A percentile compares a stretch with the other conserved stretches of the same genome.
phyloP scores from a whole-genome alignment of 2,113 vertebrate genomes.

The Dasyprocta punctata region DNA sequence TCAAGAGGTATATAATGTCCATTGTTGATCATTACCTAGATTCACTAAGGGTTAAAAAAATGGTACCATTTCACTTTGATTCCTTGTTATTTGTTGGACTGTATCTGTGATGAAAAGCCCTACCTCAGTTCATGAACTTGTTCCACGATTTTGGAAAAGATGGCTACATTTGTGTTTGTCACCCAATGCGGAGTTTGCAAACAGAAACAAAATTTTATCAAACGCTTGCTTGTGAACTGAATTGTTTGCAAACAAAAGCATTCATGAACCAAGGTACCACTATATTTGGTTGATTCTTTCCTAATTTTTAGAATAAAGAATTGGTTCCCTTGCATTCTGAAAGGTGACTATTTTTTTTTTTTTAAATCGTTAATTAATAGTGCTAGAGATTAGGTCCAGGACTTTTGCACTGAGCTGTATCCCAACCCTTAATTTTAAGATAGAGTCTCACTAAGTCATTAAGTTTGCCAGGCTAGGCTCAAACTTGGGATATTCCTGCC shows the following conservation, averaged over 20 bases:
- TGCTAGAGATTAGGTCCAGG: background rate
- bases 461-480: background rate
- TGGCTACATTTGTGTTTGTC: background rate
- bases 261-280: background rate
- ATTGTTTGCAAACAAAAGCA: background rate
- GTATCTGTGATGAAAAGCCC: constrained; percentile 2
- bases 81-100: background rate
- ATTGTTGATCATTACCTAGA: background rate
- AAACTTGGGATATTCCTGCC: background rate
- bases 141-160: background rate
- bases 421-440: background rate
- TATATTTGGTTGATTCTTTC: background rate
- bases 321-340: background rate
- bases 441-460: background rate
- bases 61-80: background rate
- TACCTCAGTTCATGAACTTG: background rate
- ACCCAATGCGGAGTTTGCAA: background rate
- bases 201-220: background rate
- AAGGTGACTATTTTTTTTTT: background rate
- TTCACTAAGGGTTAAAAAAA: background rate
- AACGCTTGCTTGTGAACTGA: background rate
- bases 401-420: background rate
- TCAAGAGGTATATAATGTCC: background rate
- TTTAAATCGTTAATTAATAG: background rate
- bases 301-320: background rate